These are phyloP conservation scores for Pungitius pungitius DNA, from an alignment of 2,113 vertebrate genomes.

Conservation along the genomic window DNA sequence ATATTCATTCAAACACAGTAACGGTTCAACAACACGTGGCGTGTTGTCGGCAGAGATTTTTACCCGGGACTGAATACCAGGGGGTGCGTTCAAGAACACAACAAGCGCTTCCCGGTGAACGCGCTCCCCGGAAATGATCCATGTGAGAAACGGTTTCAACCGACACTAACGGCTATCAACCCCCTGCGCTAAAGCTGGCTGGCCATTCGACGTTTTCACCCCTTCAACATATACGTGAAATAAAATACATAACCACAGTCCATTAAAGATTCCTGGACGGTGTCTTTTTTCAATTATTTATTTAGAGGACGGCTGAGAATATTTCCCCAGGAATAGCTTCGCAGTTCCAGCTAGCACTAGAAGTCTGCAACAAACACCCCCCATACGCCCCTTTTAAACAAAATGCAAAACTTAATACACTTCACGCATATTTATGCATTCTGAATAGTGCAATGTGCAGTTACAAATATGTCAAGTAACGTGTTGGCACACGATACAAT, in stretches of 20 bases:
- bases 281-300: not conserved
- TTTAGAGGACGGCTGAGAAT: not conserved
- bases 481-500: too few species aligned
- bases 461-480: not conserved
- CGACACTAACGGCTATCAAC: conserved; percentile 24
- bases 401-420: not conserved
- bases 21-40: not conserved
- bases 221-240: not conserved
- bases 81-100: not conserved
- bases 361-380: not conserved
- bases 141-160: conserved; percentile 11
- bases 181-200: not conserved
- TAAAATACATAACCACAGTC: not conserved
- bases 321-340: not conserved
- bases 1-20: not conserved
- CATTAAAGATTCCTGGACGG: not conserved
- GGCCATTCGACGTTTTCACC: not conserved
- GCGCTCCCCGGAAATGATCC: conserved; percentile 29
- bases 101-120: not conserved
- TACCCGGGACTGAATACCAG: conserved; percentile 29
- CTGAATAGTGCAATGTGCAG: not conserved
- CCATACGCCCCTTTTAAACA: not conserved
- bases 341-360: not conserved
- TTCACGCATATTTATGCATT: too few species aligned
- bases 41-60: not conserved